Evolutionary conservation across 2,888 invertebrate genomes (phyloP), one percentile per base, ranked within the genome.

Genomic region (Megamerina dolium): DNA sequence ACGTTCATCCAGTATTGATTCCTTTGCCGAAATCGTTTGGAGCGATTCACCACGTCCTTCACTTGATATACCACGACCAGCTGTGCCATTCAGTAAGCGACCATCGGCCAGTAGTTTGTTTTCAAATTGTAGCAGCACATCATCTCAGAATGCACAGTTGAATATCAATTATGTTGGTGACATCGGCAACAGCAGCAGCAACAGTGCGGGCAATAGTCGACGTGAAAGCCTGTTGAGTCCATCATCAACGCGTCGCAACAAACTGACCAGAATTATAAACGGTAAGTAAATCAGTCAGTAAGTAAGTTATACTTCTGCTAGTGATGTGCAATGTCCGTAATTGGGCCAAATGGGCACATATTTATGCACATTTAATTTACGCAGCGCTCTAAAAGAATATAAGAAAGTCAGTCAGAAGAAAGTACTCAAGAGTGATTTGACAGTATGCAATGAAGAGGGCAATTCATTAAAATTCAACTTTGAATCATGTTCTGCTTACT

Each of bases 1-100:
- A 5, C 79, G 87, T 4, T 87, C 87, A 46, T 81, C 85, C 50
- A 87, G 86, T 70, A 87, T 87, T 63, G 87, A 87, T 73, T 83
- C 83, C 1, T 76, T 85, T 70, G 84, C 84, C 41, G 84, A 85
- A 61, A 80, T 83, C 2, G 81, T 82, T 8, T 83, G 83, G 74
- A 77, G 78, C 49, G 75, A 76, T 52, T 59, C 70, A 47, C 68
- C 68, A 14, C 66, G 61, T 49, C 68, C 66, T 57, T 71, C 68
- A 32, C 55, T 68, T 38, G 69, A 72, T 40, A 68, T 65, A 48
- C 60, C 60, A 9, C 53, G 60, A 42, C 60, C 67, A 39, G 50
- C 51, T 13, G 52, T 57, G 9, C 58, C 63, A 43, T 67, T 70
- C 54, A 73, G 69, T 52, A 70, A 72, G 49, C 57, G 71, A 46